phyloP scores from a whole-genome alignment of 2,888 invertebrate genomes.

The Philaethria dido region DNA sequence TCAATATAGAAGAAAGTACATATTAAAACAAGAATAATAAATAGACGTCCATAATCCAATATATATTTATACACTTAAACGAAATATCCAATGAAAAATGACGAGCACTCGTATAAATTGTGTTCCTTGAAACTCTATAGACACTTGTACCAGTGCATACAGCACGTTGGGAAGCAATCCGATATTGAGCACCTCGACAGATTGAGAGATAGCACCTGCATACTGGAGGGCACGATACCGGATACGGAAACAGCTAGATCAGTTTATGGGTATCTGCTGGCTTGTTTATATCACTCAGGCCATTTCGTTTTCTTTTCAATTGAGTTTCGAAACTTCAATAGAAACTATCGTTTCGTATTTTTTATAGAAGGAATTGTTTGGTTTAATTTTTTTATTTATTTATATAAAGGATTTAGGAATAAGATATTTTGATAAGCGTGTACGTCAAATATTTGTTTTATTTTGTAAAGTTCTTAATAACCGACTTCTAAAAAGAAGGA shows the following conservation, averaged over 20 bases:
- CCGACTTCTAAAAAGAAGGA: too few relatives aligned
- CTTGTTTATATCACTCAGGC: constrained; percentile 37
- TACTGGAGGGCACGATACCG: constrained; percentile 44
- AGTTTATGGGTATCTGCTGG: constrained; percentile 40
- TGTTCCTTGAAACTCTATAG: constrained; percentile 37
- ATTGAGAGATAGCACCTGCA: constrained; percentile 51
- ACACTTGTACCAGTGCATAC: constrained; percentile 43
- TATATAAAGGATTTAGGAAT: too few relatives aligned
- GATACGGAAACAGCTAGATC: constrained; percentile 44
- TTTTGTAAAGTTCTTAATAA: too few relatives aligned
- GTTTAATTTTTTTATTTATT: too few relatives aligned
- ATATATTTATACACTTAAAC: too few relatives aligned
- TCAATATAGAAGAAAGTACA: too few relatives aligned
- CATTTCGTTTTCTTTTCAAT: constrained; percentile 32
- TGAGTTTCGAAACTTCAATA: constrained; percentile 33
- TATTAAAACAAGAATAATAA: too few relatives aligned
- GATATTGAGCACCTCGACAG: constrained; percentile 48
- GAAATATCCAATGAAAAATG: constrained; percentile 26
- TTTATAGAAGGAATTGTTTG: too few relatives aligned
- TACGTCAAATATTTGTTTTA: too few relatives aligned
- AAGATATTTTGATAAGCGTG: too few relatives aligned
- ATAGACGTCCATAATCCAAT: too few relatives aligned
- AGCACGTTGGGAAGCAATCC: constrained; percentile 42
- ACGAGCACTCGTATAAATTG: constrained; percentile 27
- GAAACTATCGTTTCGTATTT: not conserved